These are phyloP conservation scores for Gorsachius goisagi DNA, from an alignment of 2,113 vertebrate genomes.

Conservation along the genomic window DNA sequence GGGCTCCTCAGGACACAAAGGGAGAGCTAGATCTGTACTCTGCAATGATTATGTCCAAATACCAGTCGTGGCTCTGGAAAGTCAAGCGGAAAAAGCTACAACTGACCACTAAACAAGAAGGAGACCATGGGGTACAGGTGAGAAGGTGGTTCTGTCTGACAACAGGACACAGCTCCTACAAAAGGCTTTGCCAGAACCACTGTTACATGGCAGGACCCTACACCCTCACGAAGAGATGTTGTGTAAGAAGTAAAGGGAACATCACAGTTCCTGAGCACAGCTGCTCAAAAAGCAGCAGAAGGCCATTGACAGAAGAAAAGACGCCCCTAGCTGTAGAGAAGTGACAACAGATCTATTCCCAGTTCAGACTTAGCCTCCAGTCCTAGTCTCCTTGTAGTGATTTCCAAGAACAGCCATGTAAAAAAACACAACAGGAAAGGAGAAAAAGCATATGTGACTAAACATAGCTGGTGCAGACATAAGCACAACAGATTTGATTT, in stretches of 20 bases:
- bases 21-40: neutral
- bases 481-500: neutral
- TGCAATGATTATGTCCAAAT: neutral
- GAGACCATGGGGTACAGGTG: neutral
- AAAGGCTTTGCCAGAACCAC: neutral
- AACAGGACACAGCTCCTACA: neutral
- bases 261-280: neutral
- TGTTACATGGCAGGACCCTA: neutral
- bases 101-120: neutral
- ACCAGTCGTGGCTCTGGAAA: neutral
- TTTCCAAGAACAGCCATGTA: neutral
- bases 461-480: neutral
- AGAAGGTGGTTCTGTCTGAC: neutral
- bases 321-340: neutral
- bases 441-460: neutral
- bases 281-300: neutral
- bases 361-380: neutral
- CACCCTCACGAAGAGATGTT: neutral
- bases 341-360: neutral
- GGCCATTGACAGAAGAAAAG: neutral
- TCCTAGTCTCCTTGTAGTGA: neutral
- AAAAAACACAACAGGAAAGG: neutral
- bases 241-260: neutral
- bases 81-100: neutral
- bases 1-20: neutral